Percentiles rank a stretch among this genome's conserved stretches.
These are phyloP conservation scores for Lycodopsis pacificus DNA, from an alignment of 2,797 vertebrate genomes.

Conservation along the genomic window DNA sequence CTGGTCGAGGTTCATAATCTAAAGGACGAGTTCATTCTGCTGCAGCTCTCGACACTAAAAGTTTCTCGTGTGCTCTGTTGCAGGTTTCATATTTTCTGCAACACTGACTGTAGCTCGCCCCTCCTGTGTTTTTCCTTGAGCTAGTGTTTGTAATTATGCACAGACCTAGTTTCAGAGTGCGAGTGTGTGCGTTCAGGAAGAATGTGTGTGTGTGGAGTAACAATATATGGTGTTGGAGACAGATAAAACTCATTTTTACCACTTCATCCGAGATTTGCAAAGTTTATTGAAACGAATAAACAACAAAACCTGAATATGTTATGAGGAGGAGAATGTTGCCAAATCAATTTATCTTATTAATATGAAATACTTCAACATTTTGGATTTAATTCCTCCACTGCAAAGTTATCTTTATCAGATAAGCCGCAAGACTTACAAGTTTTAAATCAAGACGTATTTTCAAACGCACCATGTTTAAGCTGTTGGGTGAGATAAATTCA, in stretches of 20 bases:
- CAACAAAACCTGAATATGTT: constrained; percentile 57
- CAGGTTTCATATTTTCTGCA: constrained; percentile 70
- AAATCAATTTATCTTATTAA: constrained; percentile 44
- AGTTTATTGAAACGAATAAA: constrained; percentile 50
- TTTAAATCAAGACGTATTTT: not conserved
- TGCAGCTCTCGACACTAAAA: constrained; percentile 61
- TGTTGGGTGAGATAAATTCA: not conserved
- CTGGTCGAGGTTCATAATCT: constrained; percentile 38
- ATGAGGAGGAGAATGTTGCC: constrained; percentile 55
- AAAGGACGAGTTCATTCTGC: constrained; percentile 59
- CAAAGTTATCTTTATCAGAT: not conserved
- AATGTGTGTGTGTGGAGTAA: constrained; percentile 25
- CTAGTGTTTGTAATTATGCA: constrained; percentile 80
- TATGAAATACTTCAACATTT: constrained; percentile 25
- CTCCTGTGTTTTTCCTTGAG: constrained; percentile 54
- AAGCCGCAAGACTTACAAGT: not conserved
- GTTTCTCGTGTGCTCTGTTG: constrained; percentile 59
- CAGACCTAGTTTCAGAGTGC: constrained; percentile 73
- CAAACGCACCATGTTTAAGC: not conserved
- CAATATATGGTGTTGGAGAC: constrained; percentile 36
- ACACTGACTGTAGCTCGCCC: constrained; percentile 71
- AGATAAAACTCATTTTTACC: constrained; percentile 41
- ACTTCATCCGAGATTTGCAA: constrained; percentile 58
- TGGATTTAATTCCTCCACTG: constrained; percentile 8
- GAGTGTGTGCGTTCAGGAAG: constrained; percentile 14